phyloP scores from a whole-genome alignment of 2,797 vertebrate species.

The Cyprinodon diabolis region DNA sequence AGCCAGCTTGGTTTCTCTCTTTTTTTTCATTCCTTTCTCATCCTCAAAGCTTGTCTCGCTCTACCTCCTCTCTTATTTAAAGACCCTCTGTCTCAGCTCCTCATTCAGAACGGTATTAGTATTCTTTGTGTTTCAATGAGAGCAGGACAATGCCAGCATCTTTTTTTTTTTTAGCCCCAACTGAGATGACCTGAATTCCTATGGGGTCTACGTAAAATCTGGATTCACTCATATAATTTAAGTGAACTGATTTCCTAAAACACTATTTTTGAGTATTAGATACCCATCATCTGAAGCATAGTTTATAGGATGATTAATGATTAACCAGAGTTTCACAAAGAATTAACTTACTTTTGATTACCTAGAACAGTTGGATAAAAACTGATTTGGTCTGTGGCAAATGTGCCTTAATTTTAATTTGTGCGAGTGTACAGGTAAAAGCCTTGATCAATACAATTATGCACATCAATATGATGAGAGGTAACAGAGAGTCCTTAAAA shows the following conservation, averaged over 20 bases:
- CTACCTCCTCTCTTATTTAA: constrained; percentile 38
- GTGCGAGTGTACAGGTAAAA: neutral
- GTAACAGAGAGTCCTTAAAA: neutral
- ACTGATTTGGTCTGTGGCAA: neutral
- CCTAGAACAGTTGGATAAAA: neutral
- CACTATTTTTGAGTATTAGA: neutral
- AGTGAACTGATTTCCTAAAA: neutral
- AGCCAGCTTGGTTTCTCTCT: constrained; percentile 23
- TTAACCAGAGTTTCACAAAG: neutral
- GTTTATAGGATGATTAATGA: neutral
- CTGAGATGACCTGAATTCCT: constrained; percentile 57
- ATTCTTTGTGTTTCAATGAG: constrained; percentile 33
- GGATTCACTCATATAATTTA: constrained; percentile 11
- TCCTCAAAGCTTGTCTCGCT: constrained; percentile 28
- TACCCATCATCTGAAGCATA: neutral
- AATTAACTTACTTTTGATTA: neutral
- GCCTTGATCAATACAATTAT: no score
- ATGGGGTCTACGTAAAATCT: constrained; percentile 9
- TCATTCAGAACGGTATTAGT: constrained; percentile 45
- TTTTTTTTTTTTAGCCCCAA: constrained; percentile 44
- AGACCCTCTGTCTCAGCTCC: constrained; percentile 30
- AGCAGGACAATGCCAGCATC: constrained; percentile 44
- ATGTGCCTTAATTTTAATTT: no score
- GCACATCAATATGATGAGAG: neutral
- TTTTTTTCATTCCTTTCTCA: constrained; percentile 28